Percentiles rank a stretch among this genome's conserved stretches.
Evolutionary conservation across 2,888 invertebrate species (phyloP).

Genomic region (Cheilosia pagana): DNA sequence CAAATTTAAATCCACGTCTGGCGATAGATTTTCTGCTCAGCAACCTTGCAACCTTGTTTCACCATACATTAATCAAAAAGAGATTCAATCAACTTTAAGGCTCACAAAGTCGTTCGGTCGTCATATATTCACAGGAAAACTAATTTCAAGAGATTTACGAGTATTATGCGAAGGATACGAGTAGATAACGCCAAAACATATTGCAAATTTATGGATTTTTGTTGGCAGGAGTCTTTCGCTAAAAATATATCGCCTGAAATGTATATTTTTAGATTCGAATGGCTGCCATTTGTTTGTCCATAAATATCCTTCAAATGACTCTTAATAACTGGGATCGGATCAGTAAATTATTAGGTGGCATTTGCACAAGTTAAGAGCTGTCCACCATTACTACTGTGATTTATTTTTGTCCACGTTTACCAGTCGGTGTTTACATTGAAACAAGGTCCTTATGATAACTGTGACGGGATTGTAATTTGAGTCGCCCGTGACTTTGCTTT

Average conservation of each 20-base stretch:
- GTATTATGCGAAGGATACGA: not conserved
- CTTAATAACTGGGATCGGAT: constrained; percentile 3
- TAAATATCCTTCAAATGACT: not conserved
- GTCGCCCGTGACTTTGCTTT: too few species aligned
- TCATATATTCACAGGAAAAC: constrained; percentile 15
- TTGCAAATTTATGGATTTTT: constrained; percentile 29
- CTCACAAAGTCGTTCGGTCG: not conserved
- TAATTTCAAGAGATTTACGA: constrained; percentile 35
- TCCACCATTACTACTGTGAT: not conserved
- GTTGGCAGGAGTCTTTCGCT: not conserved
- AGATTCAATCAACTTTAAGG: constrained; percentile 16
- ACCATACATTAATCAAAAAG: constrained; percentile 20
- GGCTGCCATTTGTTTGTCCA: not conserved
- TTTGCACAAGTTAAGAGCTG: constrained; percentile 2
- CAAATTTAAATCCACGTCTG: not conserved
- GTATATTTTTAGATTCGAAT: constrained; percentile 7
- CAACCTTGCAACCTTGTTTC: not conserved
- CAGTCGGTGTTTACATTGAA: too few species aligned
- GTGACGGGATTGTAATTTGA: too few species aligned
- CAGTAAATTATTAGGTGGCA: constrained; percentile 31
- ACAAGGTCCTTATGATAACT: too few species aligned
- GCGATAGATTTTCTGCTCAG: not conserved
- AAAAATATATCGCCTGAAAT: not conserved
- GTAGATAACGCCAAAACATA: constrained; percentile 4
- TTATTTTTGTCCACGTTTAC: too few species aligned